Conservation (phyloP, 30 jellyfish, hydroid and myxozoan genomes). For the Cassiopea andromeda region DNA sequence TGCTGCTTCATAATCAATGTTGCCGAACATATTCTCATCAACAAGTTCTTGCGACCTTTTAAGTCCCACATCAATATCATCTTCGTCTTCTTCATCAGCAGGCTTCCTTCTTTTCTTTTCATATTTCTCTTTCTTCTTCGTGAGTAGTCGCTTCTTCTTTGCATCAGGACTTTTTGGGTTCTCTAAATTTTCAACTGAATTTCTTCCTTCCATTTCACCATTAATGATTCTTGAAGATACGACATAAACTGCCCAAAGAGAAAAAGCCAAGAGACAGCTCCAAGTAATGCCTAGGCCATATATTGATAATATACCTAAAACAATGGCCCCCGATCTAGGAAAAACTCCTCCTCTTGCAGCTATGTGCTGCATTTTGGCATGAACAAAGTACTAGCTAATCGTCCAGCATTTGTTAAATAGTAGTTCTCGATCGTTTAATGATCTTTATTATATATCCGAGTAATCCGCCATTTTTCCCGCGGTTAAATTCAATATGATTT, state of each 20-base stretch:
- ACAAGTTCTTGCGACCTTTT: slow-evolving; percentile 1
- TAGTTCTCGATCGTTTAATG: not conserved
- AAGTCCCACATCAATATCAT: not conserved
- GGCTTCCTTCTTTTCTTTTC: slow-evolving; percentile 13
- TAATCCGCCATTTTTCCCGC: not conserved
- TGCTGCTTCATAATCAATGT: slow-evolving; percentile 22
- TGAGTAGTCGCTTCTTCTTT: slow-evolving; percentile 45
- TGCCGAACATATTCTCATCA: slow-evolving; percentile 4
- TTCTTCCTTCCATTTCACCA: slow-evolving; percentile 18
- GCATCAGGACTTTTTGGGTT: slow-evolving; percentile 10
- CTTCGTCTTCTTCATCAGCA: not conserved
- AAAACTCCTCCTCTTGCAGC: not conserved
- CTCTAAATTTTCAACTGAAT: slow-evolving; percentile 51
- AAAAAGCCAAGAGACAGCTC: slow-evolving; percentile 39
- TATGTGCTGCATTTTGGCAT: not conserved
- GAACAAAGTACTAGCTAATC: not conserved
- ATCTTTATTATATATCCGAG: too few relatives aligned
- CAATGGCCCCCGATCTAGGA: not conserved
- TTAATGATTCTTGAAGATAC: not conserved
- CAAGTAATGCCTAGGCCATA: slow-evolving; percentile 60
- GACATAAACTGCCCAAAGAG: slow-evolving; percentile 23
- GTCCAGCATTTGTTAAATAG: not conserved
- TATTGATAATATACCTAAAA: not conserved
- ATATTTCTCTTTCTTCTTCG: slow-evolving; percentile 56
- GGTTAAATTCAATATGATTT: not conserved